Conservation (phyloP, 2,888 invertebrate genomes). For the Mythimna albipuncta region DNA sequence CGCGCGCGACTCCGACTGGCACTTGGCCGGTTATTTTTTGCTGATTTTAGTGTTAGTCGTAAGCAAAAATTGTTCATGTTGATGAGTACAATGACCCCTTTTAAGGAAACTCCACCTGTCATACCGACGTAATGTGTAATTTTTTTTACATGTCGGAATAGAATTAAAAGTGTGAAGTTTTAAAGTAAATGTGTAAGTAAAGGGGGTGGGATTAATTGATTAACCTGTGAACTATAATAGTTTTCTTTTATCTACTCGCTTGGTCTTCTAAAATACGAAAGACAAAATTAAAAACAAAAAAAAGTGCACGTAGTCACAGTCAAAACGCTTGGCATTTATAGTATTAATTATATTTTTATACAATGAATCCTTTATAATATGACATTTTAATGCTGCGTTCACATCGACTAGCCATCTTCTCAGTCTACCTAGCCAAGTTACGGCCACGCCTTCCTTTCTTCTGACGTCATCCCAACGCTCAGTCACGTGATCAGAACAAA, state of each 20-base stretch:
- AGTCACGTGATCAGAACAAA: no score
- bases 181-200: constrained; percentile 24
- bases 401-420: not conserved
- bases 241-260: not conserved
- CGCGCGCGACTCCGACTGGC: no score
- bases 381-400: not conserved
- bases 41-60: no score
- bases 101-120: no score
- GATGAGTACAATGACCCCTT: no score
- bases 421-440: not conserved
- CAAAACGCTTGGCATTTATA: not conserved
- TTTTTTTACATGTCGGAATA: constrained; percentile 32
- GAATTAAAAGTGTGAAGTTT: constrained; percentile 22
- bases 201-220: constrained; percentile 20
- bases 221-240: constrained; percentile 37
- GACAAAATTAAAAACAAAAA: no score
- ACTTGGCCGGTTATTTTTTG: no score
- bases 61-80: no score
- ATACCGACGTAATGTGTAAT: constrained; percentile 1
- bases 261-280: not conserved
- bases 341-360: not conserved
- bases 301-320: not conserved
- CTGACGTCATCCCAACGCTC: no score
- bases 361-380: not conserved
- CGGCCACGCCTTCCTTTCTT: no score